These are phyloP conservation scores for Catharus bicknelli DNA, from an alignment of 2,113 vertebrate species.

Conservation along the genomic window DNA sequence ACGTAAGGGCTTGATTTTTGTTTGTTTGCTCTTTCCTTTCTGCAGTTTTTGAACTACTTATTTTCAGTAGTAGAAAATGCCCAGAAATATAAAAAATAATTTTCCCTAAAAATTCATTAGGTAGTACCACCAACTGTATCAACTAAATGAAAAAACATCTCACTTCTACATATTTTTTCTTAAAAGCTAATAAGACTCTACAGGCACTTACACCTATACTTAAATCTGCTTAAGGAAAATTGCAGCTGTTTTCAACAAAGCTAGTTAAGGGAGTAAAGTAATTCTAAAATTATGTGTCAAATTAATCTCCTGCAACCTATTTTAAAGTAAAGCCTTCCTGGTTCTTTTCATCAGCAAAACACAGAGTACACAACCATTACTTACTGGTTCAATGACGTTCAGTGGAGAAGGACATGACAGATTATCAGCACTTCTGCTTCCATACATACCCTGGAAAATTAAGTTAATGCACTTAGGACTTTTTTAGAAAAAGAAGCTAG, in stretches of 20 bases:
- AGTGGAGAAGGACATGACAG: constrained; percentile 82
- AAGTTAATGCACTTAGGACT: background rate
- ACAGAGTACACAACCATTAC: constrained; percentile 33
- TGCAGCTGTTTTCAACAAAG: background rate
- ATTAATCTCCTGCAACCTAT: background rate
- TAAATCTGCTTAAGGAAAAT: background rate
- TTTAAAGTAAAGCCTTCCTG: background rate
- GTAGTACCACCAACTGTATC: background rate
- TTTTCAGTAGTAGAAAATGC: background rate
- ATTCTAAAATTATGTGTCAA: background rate
- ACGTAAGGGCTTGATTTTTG: background rate
- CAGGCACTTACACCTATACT: background rate
- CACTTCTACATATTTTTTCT: background rate
- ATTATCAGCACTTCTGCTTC: constrained; percentile 84
- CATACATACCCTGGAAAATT: constrained; percentile 79
- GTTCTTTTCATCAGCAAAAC: background rate
- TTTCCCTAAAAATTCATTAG: background rate
- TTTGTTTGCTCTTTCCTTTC: background rate
- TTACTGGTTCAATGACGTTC: constrained; percentile 92
- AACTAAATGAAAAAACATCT: background rate
- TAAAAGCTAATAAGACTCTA: background rate
- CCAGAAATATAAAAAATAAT: background rate
- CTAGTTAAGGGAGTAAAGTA: background rate
- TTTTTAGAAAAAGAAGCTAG: background rate
- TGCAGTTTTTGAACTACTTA: background rate